Evolutionary conservation across 2,888 invertebrate genomes (phyloP).

Genomic region (Chironomus tentans): DNA sequence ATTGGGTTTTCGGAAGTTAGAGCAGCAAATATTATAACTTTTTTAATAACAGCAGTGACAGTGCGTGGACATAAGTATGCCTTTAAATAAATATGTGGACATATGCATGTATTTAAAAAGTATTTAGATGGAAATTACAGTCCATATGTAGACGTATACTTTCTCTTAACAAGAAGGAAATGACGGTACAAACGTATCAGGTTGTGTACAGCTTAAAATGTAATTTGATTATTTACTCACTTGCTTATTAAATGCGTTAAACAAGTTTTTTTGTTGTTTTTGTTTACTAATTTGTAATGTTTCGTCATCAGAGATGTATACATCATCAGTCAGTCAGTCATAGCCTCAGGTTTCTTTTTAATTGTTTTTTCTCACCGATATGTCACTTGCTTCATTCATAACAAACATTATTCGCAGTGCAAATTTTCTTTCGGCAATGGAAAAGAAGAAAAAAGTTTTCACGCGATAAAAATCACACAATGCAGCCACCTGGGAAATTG

Average conservation of each 20-base stretch:
- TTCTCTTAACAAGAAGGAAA: no score
- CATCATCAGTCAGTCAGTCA: no score
- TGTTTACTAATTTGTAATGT: neutral
- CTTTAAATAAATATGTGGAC: no score
- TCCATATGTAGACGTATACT: neutral
- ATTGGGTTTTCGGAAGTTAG: no score
- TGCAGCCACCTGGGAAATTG: no score
- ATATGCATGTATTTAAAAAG: no score
- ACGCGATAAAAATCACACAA: no score
- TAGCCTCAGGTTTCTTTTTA: neutral
- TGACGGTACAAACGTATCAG: no score
- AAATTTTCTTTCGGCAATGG: neutral
- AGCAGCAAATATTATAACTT: no score
- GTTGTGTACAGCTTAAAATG: no score
- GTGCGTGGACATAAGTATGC: neutral
- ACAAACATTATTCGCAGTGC: neutral
- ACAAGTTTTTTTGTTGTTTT: neutral
- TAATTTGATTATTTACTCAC: no score
- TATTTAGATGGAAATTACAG: neutral
- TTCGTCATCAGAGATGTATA: neutral
- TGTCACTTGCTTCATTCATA: neutral
- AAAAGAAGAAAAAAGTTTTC: no score
- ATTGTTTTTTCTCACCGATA: neutral
- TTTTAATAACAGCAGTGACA: neutral
- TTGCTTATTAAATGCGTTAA: neutral